Evolutionary conservation across 2,797 vertebrate species (phyloP).

Genomic region (Xiphorhynchus erythropygius): DNA sequence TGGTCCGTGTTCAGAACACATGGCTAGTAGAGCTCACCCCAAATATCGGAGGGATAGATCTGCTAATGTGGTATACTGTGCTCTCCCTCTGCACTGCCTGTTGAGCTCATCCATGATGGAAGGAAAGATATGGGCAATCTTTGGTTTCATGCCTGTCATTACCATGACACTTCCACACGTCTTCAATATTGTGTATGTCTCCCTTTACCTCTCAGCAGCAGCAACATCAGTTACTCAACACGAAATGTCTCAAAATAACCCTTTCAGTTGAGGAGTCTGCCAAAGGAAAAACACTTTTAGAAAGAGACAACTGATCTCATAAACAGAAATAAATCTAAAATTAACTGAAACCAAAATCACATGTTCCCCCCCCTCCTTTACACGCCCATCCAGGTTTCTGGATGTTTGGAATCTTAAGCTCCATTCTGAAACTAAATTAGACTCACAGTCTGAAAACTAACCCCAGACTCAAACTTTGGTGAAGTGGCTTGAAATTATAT

Average conservation of each 20-base stretch:
- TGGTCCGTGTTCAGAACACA: background rate
- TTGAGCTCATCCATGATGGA: conserved; percentile 8
- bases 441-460: background rate
- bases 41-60: background rate
- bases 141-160: conserved; percentile 29
- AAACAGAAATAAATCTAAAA: conserved; percentile 63
- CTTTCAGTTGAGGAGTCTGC: conserved; percentile 40
- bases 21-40: background rate
- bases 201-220: conserved; percentile 50
- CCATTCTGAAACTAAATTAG: conserved; percentile 20
- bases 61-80: background rate
- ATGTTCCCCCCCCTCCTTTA: background rate
- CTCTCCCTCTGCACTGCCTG: background rate
- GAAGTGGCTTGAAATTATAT: background rate
- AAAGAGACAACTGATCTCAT: conserved; percentile 62
- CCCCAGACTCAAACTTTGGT: conserved; percentile 1
- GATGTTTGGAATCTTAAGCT: conserved; percentile 23
- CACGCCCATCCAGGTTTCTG: background rate
- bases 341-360: conserved; percentile 53
- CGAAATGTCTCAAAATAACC: conserved; percentile 58
- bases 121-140: background rate
- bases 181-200: background rate
- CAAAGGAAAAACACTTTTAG: conserved; percentile 61
- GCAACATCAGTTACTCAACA: conserved; percentile 39
- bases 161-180: conserved; percentile 4